Percentiles rank a stretch among this genome's conserved stretches.
Conservation (phyloP, 2,888 invertebrate species). For the Nowickia ferox region DNA sequence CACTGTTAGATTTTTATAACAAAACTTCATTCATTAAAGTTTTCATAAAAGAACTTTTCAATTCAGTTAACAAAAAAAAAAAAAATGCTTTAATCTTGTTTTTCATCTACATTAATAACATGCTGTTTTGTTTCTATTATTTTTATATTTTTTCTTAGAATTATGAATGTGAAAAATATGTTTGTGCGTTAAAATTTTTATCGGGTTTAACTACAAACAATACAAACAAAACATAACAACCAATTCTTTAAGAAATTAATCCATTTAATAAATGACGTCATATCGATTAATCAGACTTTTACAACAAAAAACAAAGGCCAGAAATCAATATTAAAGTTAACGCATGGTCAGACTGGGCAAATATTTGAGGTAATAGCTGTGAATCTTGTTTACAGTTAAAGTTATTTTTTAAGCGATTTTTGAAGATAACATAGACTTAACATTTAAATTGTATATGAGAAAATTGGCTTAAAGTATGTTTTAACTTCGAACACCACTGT, state of each 20-base stretch:
- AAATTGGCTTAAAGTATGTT: too few species aligned
- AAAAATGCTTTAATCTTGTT: slow-evolving; percentile 9
- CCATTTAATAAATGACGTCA: slow-evolving; percentile 69
- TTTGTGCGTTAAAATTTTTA: not conserved
- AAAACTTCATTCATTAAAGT: not conserved
- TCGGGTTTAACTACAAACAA: not conserved
- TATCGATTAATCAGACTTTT: slow-evolving; percentile 23
- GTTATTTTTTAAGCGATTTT: too few species aligned
- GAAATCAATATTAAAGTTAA: slow-evolving; percentile 50
- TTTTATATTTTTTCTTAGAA: not conserved
- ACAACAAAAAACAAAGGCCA: slow-evolving; percentile 28
- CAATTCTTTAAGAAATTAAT: slow-evolving; percentile 45
- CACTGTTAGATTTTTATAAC: not conserved
- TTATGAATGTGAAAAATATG: not conserved
- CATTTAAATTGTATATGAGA: too few species aligned
- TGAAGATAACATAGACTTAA: too few species aligned
- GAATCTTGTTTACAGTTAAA: too few species aligned
- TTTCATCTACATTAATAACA: slow-evolving; percentile 70
- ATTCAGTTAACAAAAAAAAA: not conserved
- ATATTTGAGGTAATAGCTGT: too few species aligned
- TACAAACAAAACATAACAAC: slow-evolving; percentile 20
- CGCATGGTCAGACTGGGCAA: not conserved
- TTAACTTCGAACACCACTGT: too few species aligned
- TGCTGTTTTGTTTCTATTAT: slow-evolving; percentile 61
- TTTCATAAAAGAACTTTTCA: not conserved